A percentile compares a stretch with the other conserved stretches of the same genome.
Evolutionary conservation across 2,888 invertebrate species (phyloP).

Genomic region (Poecilus cupreus): DNA sequence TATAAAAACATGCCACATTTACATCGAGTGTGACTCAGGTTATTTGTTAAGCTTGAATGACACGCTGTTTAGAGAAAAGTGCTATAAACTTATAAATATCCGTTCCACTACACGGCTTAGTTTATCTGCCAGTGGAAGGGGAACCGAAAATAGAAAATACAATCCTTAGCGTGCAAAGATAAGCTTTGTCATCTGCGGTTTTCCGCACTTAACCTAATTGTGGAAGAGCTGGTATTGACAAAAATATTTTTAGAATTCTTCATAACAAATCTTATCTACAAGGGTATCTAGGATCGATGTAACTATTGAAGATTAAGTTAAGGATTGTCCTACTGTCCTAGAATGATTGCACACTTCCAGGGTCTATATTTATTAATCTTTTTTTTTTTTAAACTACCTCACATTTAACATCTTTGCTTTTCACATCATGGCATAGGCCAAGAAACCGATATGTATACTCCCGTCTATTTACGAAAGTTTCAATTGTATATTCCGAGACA

Average conservation of each 20-base stretch:
- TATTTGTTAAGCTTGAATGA: not conserved
- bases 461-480: no score
- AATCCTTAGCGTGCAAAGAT: constrained; percentile 39
- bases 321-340: not conserved
- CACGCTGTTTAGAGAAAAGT: constrained; percentile 1
- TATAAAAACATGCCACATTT: constrained; percentile 10
- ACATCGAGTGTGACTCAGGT: not conserved
- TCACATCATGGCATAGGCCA: no score
- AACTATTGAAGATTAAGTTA: constrained; percentile 17
- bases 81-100: constrained; percentile 34
- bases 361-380: not conserved
- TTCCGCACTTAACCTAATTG: constrained; percentile 50
- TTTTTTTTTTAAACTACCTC: no score
- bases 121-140: constrained; percentile 21
- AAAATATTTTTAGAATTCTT: constrained; percentile 49
- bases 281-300: constrained; percentile 28
- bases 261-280: constrained; percentile 29
- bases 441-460: no score
- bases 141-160: constrained; percentile 28
- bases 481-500: no score
- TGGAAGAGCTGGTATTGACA: constrained; percentile 30
- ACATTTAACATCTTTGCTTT: no score
- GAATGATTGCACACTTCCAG: not conserved
- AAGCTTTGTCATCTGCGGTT: constrained; percentile 38
- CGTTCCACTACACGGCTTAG: not conserved